These are phyloP conservation scores for Cephonodes hylas DNA, from an alignment of 2,888 invertebrate genomes.

Conservation along the genomic window DNA sequence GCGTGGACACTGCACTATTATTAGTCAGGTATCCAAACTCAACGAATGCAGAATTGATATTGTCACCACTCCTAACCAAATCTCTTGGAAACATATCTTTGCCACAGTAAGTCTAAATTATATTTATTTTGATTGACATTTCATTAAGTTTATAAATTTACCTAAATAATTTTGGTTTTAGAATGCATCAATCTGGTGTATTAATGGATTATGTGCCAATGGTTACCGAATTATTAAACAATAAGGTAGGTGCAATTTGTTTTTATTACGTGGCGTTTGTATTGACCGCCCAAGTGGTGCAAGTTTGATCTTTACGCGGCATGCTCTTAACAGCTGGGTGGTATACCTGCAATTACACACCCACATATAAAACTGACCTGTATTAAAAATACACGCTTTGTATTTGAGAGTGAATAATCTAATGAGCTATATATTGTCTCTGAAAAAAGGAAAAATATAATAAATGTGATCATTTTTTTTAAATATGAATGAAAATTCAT, in stretches of 20 bases:
- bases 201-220: constrained; percentile 81
- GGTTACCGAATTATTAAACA: constrained; percentile 76
- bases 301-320: no score
- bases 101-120: constrained; percentile 60
- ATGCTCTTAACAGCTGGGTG: no score
- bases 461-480: no score
- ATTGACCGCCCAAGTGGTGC: no score
- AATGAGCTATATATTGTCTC: no score
- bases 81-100: constrained; percentile 68
- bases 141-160: neutral
- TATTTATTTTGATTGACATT: neutral
- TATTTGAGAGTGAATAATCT: no score
- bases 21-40: constrained; percentile 81
- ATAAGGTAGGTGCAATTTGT: constrained; percentile 51
- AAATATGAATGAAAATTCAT: no score
- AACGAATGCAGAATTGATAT: constrained; percentile 71
- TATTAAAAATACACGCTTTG: no score
- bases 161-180: constrained; percentile 45
- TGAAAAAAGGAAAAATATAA: no score
- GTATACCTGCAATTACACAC: no score
- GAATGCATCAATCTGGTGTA: constrained; percentile 76
- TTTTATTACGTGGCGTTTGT: neutral
- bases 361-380: no score
- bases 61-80: constrained; percentile 71
- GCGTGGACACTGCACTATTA: constrained; percentile 77